Base-by-base conservation (phyloP, 2,888 invertebrate species). In the Melieria crassipennis region DNA sequence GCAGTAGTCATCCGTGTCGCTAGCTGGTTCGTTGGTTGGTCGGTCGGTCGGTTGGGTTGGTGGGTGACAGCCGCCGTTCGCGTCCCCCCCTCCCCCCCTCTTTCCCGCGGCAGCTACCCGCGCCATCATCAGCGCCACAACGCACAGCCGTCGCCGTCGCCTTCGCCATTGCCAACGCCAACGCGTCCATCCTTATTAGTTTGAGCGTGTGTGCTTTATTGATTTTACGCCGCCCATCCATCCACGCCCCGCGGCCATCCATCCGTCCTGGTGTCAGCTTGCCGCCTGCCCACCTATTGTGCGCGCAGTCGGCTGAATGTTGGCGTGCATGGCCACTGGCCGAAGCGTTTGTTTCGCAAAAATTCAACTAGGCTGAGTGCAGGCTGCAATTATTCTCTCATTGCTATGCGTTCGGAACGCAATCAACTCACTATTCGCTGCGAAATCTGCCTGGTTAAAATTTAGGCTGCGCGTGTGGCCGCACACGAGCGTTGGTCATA, bases 121-220 rank as follows among this genome's bases (percentile, higher is more conserved):
- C 13, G 7, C n/a, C n/a, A n/a, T n/a, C n/a, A n/a, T n/a, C n/a
- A n/a, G n/a, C n/a, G n/a, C 50, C 7, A 9, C 50, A 11, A 47
- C 45, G n/a, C 56, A 56, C 58, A 13, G 52, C 30, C 42, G 43
- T 69, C 42, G 63, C 47, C 57, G 63, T 71, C 46, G 65, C 42
- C 57, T 60, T 43, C 56, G 68, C 46, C n/a, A 61, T 50, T 42
- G 52, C 55, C 57, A 30, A 3, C 30, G 10, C 5, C 43, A 58
- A 58, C 58, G 58, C 58, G 9, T 58, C 11, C 13, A 65, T 65
- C 65, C 9, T 50, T 50, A 7, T 50, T 7, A 56, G 57, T 57
- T 13, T 57, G 57, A 6, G 57, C 30, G 57, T 57, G 16, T 16
- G 57, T 30, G 57, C 30, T 13, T 30, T 57, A 57, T 57, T 57